A percentile compares a stretch with the other conserved stretches of the same genome.
phyloP scores from a whole-genome alignment of 2,888 invertebrate genomes.

The Cephus spinipes region DNA sequence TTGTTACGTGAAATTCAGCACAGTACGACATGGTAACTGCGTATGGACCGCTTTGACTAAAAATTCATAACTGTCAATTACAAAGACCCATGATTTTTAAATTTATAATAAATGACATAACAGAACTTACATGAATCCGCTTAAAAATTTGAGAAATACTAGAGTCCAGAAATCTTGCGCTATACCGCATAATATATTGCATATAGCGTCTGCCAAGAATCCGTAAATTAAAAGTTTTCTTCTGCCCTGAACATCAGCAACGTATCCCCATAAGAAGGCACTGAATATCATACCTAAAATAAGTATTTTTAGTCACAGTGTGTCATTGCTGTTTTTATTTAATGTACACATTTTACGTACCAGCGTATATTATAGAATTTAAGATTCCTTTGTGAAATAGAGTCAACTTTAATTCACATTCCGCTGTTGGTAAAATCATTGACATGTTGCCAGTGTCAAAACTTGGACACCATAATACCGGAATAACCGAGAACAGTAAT shows the following conservation, averaged over 20 bases:
- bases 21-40: conserved; percentile 79
- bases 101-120: neutral
- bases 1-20: conserved; percentile 77
- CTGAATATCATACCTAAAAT: conserved; percentile 80
- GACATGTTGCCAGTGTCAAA: conserved; percentile 80
- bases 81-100: neutral
- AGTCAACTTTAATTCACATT: conserved; percentile 78
- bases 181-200: conserved; percentile 74
- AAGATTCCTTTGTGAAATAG: conserved; percentile 78
- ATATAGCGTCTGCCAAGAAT: conserved; percentile 73
- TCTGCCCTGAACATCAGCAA: conserved; percentile 81
- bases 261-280: conserved; percentile 81
- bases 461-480: conserved; percentile 76
- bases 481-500: conserved; percentile 71
- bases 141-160: conserved; percentile 76
- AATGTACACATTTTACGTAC: conserved; percentile 57
- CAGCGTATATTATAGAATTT: conserved; percentile 78
- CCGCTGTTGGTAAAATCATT: conserved; percentile 79
- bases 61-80: neutral
- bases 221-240: conserved; percentile 76
- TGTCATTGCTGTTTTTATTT: neutral
- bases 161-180: conserved; percentile 77
- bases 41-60: conserved; percentile 77
- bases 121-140: conserved; percentile 78
- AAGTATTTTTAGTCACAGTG: neutral